Percentiles rank a stretch among this genome's conserved stretches.
These are phyloP conservation scores for Hermodice carunculata DNA, from an alignment of 2,888 invertebrate genomes.

Conservation along the genomic window DNA sequence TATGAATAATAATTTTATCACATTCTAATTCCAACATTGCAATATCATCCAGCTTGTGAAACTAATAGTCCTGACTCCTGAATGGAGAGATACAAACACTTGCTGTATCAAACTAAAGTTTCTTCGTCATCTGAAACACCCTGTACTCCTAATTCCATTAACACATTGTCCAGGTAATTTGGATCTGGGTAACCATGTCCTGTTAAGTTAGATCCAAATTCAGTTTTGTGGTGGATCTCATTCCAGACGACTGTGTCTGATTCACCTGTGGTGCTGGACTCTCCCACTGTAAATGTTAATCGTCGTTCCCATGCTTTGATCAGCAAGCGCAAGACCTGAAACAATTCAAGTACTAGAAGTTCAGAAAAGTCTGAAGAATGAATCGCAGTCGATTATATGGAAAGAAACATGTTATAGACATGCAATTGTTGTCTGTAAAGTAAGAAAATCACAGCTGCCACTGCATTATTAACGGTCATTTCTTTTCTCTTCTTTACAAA, in stretches of 20 bases:
- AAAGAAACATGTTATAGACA: too few relatives aligned
- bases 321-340: constrained; percentile 67
- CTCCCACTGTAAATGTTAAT: constrained; percentile 77
- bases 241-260: constrained; percentile 95
- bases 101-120: background rate
- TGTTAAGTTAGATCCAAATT: constrained; percentile 71
- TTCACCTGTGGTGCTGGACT: constrained; percentile 90
- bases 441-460: too few relatives aligned
- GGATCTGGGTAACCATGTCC: constrained; percentile 79
- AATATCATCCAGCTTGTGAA: too few relatives aligned
- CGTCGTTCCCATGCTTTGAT: constrained; percentile 36
- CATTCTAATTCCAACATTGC: too few relatives aligned
- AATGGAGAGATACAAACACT: too few relatives aligned
- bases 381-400: too few relatives aligned
- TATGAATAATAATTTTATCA: too few relatives aligned
- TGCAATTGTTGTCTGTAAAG: too few relatives aligned
- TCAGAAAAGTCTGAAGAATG: too few relatives aligned
- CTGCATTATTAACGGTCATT: too few relatives aligned
- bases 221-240: constrained; percentile 87
- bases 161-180: constrained; percentile 79
- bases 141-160: constrained; percentile 69
- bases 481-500: too few relatives aligned
- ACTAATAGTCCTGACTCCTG: too few relatives aligned
- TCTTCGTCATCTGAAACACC: constrained; percentile 61
- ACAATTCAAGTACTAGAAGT: constrained; percentile 8